These are phyloP conservation scores for Lasiurus cinereus DNA, from an alignment of 2,113 vertebrate genomes.

Conservation along the genomic window DNA sequence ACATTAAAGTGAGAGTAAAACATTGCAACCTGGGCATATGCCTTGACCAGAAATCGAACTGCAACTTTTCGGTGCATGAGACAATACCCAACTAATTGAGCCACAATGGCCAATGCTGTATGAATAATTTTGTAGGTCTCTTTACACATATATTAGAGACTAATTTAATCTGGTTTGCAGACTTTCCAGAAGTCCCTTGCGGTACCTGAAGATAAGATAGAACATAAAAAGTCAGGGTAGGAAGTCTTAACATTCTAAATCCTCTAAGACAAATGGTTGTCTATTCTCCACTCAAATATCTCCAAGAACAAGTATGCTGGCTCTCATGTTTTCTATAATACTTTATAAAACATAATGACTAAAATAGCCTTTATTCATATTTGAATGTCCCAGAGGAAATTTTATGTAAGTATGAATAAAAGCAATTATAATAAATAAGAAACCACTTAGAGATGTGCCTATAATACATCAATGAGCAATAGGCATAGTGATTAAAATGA, in stretches of 20 bases:
- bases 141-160: neutral
- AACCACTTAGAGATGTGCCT: constrained; percentile 27
- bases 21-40: neutral
- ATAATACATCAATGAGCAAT: constrained; percentile 44
- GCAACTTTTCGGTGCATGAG: neutral
- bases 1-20: neutral
- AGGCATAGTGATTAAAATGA: constrained; percentile 46
- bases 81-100: neutral
- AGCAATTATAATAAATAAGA: constrained; percentile 63
- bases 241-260: constrained; percentile 59
- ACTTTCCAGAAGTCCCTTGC: neutral
- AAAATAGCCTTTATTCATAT: constrained; percentile 61
- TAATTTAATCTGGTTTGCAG: constrained; percentile 20
- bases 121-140: constrained; percentile 10
- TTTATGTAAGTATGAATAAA: constrained; percentile 42
- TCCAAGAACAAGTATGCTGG: constrained; percentile 39
- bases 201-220: constrained; percentile 19
- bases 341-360: constrained; percentile 30
- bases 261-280: constrained; percentile 1
- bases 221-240: neutral
- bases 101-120: neutral
- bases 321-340: constrained; percentile 52
- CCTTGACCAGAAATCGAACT: neutral
- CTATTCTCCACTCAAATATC: constrained; percentile 49
- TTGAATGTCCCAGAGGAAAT: constrained; percentile 50